Percentiles rank a stretch among this genome's conserved stretches.
These are phyloP conservation scores for Bellardia pandia DNA, from an alignment of 2,888 invertebrate genomes.

Conservation along the genomic window DNA sequence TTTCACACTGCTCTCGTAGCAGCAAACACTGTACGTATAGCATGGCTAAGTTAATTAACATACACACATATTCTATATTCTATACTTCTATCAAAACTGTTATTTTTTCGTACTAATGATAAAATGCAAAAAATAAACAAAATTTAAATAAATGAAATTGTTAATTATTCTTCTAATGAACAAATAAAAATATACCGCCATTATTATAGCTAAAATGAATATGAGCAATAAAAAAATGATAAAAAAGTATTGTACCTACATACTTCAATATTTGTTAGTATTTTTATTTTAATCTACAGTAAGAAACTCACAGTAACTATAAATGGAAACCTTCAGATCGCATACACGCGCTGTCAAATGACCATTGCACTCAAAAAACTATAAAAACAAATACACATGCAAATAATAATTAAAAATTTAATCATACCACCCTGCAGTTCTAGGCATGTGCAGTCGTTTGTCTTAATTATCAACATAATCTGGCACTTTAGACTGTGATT, in stretches of 20 bases:
- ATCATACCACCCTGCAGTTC: too few relatives aligned
- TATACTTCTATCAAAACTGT: not conserved
- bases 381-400: not conserved
- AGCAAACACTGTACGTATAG: not conserved
- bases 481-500: too few relatives aligned
- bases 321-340: constrained; percentile 29
- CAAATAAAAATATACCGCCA: constrained; percentile 8
- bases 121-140: not conserved
- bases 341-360: constrained; percentile 35
- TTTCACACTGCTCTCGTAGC: not conserved
- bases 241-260: not conserved
- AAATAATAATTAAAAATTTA: not conserved
- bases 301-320: not conserved
- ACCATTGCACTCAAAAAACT: constrained; percentile 44
- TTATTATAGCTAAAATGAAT: not conserved
- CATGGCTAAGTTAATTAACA: not conserved
- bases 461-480: too few relatives aligned
- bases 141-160: constrained; percentile 9
- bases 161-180: constrained; percentile 19
- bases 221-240: not conserved
- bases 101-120: not conserved
- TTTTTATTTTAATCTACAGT: constrained; percentile 6
- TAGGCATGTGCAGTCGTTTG: too few relatives aligned
- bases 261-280: not conserved
- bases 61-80: not conserved